These are phyloP conservation scores for Leptarthrus brevirostris DNA, from an alignment of 2,888 invertebrate genomes.

Conservation along the genomic window DNA sequence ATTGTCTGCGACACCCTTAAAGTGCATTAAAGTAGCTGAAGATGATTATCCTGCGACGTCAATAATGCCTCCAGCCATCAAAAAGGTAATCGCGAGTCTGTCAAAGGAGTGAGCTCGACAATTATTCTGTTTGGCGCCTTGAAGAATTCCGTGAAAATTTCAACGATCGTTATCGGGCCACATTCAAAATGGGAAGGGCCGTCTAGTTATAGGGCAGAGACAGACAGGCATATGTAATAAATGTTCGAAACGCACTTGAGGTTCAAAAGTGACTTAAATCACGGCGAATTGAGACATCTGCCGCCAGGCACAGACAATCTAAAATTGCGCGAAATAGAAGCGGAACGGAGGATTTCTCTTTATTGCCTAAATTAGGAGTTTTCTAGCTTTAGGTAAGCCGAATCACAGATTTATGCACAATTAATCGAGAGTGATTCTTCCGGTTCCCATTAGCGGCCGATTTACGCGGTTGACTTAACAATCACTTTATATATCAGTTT, in stretches of 20 bases:
- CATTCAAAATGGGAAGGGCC: background rate
- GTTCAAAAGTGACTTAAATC: conserved; percentile 15
- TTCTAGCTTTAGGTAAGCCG: background rate
- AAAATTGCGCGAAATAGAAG: background rate
- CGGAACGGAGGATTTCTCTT: background rate
- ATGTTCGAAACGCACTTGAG: too few relatives aligned
- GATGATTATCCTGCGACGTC: too few relatives aligned
- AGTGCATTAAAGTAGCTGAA: too few relatives aligned
- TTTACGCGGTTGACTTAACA: conserved; percentile 7
- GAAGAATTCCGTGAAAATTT: conserved; percentile 14
- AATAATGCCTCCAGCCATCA: too few relatives aligned
- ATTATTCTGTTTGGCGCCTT: background rate
- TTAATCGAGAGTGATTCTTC: background rate
- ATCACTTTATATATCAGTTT: background rate
- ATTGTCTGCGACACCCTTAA: background rate
- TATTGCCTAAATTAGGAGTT: background rate
- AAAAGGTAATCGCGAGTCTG: background rate
- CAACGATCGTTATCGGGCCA: conserved; percentile 12
- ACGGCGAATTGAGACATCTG: conserved; percentile 40
- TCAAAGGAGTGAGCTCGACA: background rate
- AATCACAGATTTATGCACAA: conserved; percentile 6
- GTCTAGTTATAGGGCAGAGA: too few relatives aligned
- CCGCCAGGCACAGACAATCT: background rate
- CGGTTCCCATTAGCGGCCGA: conserved; percentile 5
- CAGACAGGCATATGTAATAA: too few relatives aligned